These are phyloP conservation scores for Corythucha ciliata DNA, from an alignment of 2,888 invertebrate species.

Conservation along the genomic window DNA sequence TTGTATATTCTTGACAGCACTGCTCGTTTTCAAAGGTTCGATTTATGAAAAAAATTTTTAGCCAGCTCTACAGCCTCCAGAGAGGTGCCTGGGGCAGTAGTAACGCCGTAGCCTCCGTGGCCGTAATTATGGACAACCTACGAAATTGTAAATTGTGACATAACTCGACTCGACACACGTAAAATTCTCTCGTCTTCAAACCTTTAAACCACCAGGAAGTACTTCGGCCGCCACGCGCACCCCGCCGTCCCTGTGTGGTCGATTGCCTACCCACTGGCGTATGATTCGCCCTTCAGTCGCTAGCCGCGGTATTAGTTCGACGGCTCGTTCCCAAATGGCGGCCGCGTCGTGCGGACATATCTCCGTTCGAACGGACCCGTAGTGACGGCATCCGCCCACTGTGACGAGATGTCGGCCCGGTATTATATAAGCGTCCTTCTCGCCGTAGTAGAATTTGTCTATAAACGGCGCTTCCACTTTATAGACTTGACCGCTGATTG, in stretches of 20 bases:
- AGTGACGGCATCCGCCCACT: constrained; percentile 77
- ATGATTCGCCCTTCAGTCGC: constrained; percentile 47
- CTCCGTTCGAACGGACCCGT: constrained; percentile 60
- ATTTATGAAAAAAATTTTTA: no score
- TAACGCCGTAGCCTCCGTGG: constrained; percentile 88
- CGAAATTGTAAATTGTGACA: constrained; percentile 33
- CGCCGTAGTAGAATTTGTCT: constrained; percentile 77
- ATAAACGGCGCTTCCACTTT: constrained; percentile 82
- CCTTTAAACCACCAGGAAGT: no score
- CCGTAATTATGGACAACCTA: constrained; percentile 88
- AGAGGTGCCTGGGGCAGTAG: constrained; percentile 79
- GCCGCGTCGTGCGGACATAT: constrained; percentile 62
- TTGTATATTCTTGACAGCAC: no score
- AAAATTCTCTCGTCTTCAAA: constrained; percentile 27
- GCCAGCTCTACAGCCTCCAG: constrained; percentile 50
- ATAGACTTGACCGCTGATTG: constrained; percentile 73
- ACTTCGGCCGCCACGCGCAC: constrained; percentile 62
- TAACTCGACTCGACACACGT: neutral
- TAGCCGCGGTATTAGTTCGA: constrained; percentile 60
- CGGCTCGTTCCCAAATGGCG: constrained; percentile 70
- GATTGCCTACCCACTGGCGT: constrained; percentile 62
- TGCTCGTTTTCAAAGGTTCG: no score
- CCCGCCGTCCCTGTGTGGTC: constrained; percentile 66
- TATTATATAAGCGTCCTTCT: constrained; percentile 75
- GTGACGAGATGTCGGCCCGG: constrained; percentile 66